These are phyloP conservation scores for Oscheius sp. DNA, from an alignment of 2,888 invertebrate species.

Conservation along the genomic window DNA sequence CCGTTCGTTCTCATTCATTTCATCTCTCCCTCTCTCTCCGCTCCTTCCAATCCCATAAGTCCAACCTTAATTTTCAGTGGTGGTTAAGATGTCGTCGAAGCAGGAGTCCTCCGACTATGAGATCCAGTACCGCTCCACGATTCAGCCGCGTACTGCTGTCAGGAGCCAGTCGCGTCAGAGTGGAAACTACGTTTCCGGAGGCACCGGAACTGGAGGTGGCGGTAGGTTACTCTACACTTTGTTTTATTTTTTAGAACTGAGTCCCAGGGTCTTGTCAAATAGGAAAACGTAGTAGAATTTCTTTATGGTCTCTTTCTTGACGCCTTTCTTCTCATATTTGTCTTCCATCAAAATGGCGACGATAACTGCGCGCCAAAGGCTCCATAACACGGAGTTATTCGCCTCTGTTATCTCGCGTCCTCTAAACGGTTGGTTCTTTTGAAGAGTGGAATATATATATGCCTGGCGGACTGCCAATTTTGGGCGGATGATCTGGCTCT, in stretches of 20 bases:
- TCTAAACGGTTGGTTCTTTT: not conserved
- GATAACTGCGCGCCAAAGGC: constrained; percentile 11
- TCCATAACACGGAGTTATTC: constrained; percentile 25
- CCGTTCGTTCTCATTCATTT: not conserved
- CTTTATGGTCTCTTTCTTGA: constrained; percentile 5
- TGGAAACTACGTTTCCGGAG: constrained; percentile 61
- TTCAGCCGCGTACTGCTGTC: constrained; percentile 69
- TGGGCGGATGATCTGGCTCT: constrained; percentile 21
- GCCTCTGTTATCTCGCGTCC: constrained; percentile 20
- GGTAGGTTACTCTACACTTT: constrained; percentile 42
- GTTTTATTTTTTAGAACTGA: not conserved
- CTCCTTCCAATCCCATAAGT: not conserved
- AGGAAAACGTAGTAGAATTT: not conserved
- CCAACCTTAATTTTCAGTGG: constrained; percentile 1
- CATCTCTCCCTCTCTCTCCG: not conserved
- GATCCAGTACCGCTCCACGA: constrained; percentile 70
- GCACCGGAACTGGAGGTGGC: constrained; percentile 63
- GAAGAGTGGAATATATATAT: not conserved
- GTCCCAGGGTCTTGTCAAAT: not conserved
- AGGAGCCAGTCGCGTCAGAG: constrained; percentile 66
- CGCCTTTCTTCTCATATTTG: constrained; percentile 17
- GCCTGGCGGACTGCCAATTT: constrained; percentile 17
- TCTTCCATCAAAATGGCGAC: constrained; percentile 23
- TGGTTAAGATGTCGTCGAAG: constrained; percentile 37
- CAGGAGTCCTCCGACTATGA: constrained; percentile 64